Base-by-base conservation (phyloP, 2,888 invertebrate species). In the Andrena bucephala region DNA sequence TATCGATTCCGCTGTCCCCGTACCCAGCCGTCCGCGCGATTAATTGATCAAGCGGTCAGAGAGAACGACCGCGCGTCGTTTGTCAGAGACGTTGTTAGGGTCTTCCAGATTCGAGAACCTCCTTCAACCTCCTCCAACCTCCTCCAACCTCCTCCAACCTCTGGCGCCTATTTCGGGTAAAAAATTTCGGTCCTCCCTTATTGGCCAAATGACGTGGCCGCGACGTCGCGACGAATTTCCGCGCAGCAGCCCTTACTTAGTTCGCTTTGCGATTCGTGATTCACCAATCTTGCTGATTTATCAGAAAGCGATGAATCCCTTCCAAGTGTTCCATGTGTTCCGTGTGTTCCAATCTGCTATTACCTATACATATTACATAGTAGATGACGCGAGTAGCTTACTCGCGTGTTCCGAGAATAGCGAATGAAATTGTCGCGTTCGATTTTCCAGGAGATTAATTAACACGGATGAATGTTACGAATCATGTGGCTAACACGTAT, bases 11-110 rank as follows among this genome's bases (percentile, higher is more conserved):
- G 42, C 42, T 42, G 42, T 60, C 73, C 62, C 36, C 24, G 63
- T 27, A 24, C 50, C 71, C 74, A 31, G 77, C 84, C 69, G 85
- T 79, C 82, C 65, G 67, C 54, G 27, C 79, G 87, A 85, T 87
- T 86, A 86, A 86, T 86, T 77, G 86, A 86, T 86, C 82, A 73
- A 81, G 72, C 77, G 68, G 48, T 10, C 66, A 67, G 66, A 54
- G 77, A 65, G 77, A 74, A 77, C 84, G 54, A 77, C 65, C 57
- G 63, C 54, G 63, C 74, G 5, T 42, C 77, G 83, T 85, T 83
- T 77, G 81, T 69, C 66, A 48, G 73, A 77, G 70, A 85, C 79
- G 81, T 84, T 84, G 85, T 86, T 76, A 77, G 76, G 79, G 68
- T 68, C 86, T 84, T 86, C 62, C 66, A 74, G 68, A 72, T 77